A percentile compares a stretch with the other conserved stretches of the same genome.
Conservation (phyloP, 2,113 vertebrate genomes). For the Parus major region DNA sequence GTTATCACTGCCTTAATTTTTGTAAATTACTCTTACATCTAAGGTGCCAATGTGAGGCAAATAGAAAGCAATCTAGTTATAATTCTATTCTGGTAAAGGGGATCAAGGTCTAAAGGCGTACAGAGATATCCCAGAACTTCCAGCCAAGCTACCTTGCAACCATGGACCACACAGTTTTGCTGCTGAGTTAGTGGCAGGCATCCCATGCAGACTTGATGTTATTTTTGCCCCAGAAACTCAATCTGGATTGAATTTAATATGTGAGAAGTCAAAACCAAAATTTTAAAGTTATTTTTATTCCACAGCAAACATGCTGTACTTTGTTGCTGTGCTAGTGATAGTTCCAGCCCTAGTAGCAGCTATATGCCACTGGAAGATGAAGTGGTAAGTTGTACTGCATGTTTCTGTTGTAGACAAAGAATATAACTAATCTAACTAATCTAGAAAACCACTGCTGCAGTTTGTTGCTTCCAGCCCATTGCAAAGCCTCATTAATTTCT, state of each 20-base stretch:
- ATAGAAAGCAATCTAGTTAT: background rate
- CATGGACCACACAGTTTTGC: background rate
- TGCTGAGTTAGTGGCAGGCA: background rate
- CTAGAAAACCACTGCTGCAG: background rate
- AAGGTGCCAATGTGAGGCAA: background rate
- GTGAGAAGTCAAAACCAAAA: background rate
- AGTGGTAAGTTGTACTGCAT: slow-evolving; percentile 69
- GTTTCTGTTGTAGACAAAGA: background rate
- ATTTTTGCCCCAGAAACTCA: background rate
- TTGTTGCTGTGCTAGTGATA: slow-evolving; percentile 26
- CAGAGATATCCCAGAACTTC: background rate
- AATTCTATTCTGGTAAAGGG: background rate
- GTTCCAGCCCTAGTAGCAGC: slow-evolving; percentile 24
- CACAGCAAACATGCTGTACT: slow-evolving; percentile 51
- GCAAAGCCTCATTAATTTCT: background rate
- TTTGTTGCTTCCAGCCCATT: background rate
- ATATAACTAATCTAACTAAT: background rate
- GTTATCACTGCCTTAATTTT: background rate
- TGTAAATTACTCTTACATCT: background rate
- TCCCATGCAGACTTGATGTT: rapidly evolving
- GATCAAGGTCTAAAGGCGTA: background rate
- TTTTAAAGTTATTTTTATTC: slow-evolving; percentile 8
- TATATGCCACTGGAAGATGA: slow-evolving; percentile 61
- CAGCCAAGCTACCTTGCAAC: background rate
- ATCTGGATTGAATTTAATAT: background rate